Evolutionary conservation across 1,140 invertebrate genomes (phyloP).

Genomic region (Dreissena polymorpha): DNA sequence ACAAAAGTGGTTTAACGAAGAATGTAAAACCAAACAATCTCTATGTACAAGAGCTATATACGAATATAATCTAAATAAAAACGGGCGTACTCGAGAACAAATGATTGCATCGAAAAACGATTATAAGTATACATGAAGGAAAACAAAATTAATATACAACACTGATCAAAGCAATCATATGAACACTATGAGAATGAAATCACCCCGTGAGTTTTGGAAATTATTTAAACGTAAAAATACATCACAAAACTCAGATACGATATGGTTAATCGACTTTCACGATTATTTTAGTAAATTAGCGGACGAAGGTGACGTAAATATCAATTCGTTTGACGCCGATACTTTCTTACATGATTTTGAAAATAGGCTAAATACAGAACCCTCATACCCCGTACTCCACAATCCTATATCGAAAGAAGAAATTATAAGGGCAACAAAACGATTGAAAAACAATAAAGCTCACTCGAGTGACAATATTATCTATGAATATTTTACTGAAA

Average conservation of each 20-base stretch:
- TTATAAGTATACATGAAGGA: slow-evolving; percentile 25
- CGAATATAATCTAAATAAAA: neutral
- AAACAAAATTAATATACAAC: slow-evolving; percentile 13
- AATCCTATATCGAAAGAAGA: too few relatives aligned
- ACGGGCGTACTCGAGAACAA: neutral
- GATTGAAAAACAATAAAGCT: neutral
- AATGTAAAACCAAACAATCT: slow-evolving; percentile 1
- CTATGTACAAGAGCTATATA: neutral
- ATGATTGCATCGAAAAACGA: neutral
- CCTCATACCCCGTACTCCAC: too few relatives aligned
- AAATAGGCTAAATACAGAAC: too few relatives aligned
- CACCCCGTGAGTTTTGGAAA: slow-evolving; percentile 9
- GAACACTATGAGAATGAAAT: neutral
- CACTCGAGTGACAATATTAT: neutral
- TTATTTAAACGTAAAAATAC: neutral
- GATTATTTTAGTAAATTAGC: neutral
- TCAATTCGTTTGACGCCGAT: neutral
- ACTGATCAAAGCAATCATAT: neutral
- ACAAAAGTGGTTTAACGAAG: slow-evolving; percentile 9
- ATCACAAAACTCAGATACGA: neutral
- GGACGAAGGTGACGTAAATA: neutral
- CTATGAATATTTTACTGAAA: slow-evolving; percentile 1
- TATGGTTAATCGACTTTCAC: neutral
- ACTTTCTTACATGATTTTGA: neutral
- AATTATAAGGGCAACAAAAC: too few relatives aligned